Conservation (phyloP, 2,888 invertebrate genomes). For the Dynastes grantii region DNA sequence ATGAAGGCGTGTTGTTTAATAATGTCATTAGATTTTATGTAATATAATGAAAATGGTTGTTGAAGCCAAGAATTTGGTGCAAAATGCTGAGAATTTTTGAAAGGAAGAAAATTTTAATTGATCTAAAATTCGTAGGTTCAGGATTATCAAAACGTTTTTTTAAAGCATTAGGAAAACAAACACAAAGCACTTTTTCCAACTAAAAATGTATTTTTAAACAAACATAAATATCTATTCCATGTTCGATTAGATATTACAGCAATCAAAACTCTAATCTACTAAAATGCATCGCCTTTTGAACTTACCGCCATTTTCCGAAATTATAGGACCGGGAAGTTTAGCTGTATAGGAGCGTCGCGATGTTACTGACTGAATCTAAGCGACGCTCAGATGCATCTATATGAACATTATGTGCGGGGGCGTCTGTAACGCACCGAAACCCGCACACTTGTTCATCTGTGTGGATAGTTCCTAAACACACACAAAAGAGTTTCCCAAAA, state of each 20-base stretch:
- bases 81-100: no score
- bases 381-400: conserved; percentile 63
- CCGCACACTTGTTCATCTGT: conserved; percentile 53
- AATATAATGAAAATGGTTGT: not conserved
- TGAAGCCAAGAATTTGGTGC: no score
- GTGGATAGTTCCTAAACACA: conserved; percentile 3
- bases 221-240: no score
- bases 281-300: conserved; percentile 48
- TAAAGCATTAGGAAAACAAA: no score
- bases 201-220: no score
- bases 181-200: no score
- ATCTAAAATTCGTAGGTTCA: no score
- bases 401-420: conserved; percentile 65
- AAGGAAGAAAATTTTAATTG: no score
- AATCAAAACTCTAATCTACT: not conserved
- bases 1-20: not conserved
- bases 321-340: conserved; percentile 55
- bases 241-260: not conserved
- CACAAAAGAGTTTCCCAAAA: not conserved
- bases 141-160: no score
- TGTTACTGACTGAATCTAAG: conserved; percentile 61
- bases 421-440: conserved; percentile 53
- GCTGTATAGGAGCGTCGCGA: conserved; percentile 69
- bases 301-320: conserved; percentile 66
- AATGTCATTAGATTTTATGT: not conserved